A percentile compares a stretch with the other conserved stretches of the same genome.
These are phyloP conservation scores for Enteromius treurensis DNA, from an alignment of 2,797 vertebrate species.

Conservation along the genomic window DNA sequence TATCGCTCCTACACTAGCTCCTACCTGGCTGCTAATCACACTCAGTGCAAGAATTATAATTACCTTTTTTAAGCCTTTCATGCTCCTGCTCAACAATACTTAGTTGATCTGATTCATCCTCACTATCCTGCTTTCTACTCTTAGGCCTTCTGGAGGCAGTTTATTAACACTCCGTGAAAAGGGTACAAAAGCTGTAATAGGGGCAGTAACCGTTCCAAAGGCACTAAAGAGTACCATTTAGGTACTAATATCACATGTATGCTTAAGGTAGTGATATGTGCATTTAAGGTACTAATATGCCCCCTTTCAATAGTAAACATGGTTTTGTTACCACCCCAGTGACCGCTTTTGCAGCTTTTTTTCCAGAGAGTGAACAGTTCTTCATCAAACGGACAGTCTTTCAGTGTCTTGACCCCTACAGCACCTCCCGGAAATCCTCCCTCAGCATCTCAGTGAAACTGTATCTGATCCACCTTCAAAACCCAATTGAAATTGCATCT, in stretches of 20 bases:
- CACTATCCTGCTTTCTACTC: not conserved
- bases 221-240: not conserved
- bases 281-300: not conserved
- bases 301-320: not conserved
- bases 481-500: not conserved
- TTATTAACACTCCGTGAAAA: conserved; percentile 2
- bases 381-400: not conserved
- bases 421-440: not conserved
- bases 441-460: not conserved
- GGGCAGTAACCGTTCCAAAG: not conserved
- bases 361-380: not conserved
- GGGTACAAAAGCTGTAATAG: not conserved
- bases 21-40: not conserved
- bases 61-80: conserved; percentile 1
- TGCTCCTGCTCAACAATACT: not conserved
- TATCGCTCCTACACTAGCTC: not conserved
- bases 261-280: not conserved
- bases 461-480: not conserved
- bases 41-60: not conserved
- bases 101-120: not conserved
- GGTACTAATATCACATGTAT: not conserved
- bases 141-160: not conserved
- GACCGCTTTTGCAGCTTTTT: not conserved
- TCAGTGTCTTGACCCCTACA: not conserved
- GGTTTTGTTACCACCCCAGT: not conserved